These are phyloP conservation scores for Mesorhabditis spiculigera DNA, from an alignment of 2,888 invertebrate species.

Conservation along the genomic window DNA sequence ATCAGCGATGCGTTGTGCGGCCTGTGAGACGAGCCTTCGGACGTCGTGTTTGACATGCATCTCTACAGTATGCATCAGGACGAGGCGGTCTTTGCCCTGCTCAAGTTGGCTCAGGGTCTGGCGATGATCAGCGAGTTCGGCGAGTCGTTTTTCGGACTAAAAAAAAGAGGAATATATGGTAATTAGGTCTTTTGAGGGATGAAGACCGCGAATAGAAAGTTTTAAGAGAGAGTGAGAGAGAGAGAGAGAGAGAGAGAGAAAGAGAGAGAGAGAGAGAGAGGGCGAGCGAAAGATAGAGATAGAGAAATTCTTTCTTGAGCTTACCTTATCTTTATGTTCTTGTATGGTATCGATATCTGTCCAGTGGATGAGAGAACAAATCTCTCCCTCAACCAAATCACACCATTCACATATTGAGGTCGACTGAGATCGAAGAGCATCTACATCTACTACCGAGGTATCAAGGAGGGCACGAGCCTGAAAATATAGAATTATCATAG, in stretches of 20 bases:
- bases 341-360: neutral
- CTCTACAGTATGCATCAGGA: constrained; percentile 35
- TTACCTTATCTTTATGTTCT: neutral
- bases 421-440: constrained; percentile 19
- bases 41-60: constrained; percentile 45
- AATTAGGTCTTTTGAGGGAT: no score
- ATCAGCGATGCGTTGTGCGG: constrained; percentile 47
- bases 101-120: constrained; percentile 27
- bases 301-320: neutral
- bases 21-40: constrained; percentile 41
- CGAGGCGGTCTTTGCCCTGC: constrained; percentile 49
- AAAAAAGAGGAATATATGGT: constrained; percentile 12
- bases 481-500: neutral
- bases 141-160: constrained; percentile 21
- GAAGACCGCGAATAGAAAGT: neutral
- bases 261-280: neutral
- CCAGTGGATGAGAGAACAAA: neutral
- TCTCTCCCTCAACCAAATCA: constrained; percentile 21
- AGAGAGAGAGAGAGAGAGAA: neutral
- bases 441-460: constrained; percentile 21
- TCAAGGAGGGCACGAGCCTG: constrained; percentile 13
- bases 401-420: constrained; percentile 25
- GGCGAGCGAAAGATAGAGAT: neutral
- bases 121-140: constrained; percentile 16
- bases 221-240: neutral